Evolutionary conservation across 2,113 vertebrate genomes (phyloP).

Genomic region (Platysteira castanea): DNA sequence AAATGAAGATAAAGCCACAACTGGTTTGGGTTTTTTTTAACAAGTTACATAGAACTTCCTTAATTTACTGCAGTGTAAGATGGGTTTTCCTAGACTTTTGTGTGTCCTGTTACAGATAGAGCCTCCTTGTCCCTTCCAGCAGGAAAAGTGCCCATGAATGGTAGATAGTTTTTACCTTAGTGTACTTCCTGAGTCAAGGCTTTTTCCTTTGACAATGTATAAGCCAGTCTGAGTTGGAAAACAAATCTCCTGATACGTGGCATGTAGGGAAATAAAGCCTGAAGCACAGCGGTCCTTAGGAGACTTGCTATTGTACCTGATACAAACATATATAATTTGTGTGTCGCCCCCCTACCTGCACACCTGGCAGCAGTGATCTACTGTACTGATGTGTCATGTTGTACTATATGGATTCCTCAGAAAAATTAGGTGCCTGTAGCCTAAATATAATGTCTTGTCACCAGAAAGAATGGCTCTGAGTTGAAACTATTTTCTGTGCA

Average conservation of each 20-base stretch:
- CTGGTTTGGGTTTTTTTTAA: not conserved
- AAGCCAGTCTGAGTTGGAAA: not conserved
- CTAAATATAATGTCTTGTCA: not conserved
- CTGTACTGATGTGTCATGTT: not conserved
- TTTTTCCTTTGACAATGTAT: not conserved
- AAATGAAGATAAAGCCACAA: not conserved
- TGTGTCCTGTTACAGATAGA: not conserved
- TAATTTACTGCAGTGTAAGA: not conserved
- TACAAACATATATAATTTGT: not conserved
- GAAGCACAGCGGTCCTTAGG: not conserved
- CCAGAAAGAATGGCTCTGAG: not conserved
- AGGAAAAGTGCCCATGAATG: not conserved
- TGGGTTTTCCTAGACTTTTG: not conserved
- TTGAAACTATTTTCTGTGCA: not conserved
- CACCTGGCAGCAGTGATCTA: not conserved
- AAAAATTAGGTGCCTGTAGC: not conserved
- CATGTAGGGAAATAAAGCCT: not conserved
- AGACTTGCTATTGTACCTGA: not conserved
- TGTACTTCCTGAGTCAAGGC: not conserved
- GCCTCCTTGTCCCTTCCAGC: not conserved
- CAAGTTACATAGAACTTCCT: not conserved
- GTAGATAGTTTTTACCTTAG: not conserved
- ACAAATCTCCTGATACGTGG: not conserved
- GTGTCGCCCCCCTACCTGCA: not conserved
- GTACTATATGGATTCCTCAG: not conserved